Percentiles rank a stretch among this genome's conserved stretches.
Evolutionary conservation across 2,888 invertebrate genomes (phyloP).

Genomic region (Drosophila lacicola): DNA sequence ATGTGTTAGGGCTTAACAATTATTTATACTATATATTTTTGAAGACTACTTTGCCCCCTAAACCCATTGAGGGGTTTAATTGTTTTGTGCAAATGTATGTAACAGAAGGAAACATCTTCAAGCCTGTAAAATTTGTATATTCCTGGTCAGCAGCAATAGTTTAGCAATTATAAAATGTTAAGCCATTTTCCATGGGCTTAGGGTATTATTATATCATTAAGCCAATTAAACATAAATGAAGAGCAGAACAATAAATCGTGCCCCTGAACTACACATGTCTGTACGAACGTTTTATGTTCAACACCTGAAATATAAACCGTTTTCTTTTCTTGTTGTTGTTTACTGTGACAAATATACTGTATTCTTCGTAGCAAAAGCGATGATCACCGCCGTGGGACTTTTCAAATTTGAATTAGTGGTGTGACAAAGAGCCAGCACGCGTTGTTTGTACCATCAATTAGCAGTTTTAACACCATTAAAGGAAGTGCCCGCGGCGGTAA

Average conservation of each 20-base stretch:
- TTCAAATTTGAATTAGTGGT: slow-evolving; percentile 53
- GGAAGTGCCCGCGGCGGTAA: slow-evolving; percentile 59
- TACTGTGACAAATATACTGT: background rate
- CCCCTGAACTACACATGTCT: background rate
- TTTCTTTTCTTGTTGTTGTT: background rate
- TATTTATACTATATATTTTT: no score
- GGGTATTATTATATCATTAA: background rate
- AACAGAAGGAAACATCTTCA: no score
- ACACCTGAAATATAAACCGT: no score
- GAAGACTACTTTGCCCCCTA: no score
- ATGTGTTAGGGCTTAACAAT: no score
- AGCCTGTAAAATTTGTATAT: no score
- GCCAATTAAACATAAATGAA: background rate
- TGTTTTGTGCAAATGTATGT: no score
- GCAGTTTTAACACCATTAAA: slow-evolving; percentile 53
- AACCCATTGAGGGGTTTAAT: no score
- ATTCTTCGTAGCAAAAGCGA: background rate
- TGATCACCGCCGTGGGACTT: background rate
- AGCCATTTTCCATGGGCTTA: no score
- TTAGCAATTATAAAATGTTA: no score
- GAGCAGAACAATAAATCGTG: background rate
- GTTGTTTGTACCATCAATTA: slow-evolving; percentile 71
- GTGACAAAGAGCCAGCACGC: slow-evolving; percentile 61
- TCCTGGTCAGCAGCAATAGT: no score
- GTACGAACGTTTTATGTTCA: no score